These are phyloP conservation scores for Peribatodes rhomboidaria DNA, from an alignment of 2,888 invertebrate species.

Conservation along the genomic window DNA sequence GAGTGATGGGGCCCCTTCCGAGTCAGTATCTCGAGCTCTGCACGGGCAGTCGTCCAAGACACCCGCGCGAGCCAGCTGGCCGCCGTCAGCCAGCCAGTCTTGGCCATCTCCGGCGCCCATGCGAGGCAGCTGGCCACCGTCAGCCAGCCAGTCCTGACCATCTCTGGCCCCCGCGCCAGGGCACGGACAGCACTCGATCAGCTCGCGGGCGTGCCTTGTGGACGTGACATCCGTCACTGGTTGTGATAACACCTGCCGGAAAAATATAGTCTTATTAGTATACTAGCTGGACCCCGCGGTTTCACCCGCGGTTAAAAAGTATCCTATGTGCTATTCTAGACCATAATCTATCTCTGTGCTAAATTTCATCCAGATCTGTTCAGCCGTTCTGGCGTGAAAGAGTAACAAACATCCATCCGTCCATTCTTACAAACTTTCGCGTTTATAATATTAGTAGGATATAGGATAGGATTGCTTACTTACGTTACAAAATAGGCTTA, in stretches of 20 bases:
- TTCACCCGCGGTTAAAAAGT: too few species aligned
- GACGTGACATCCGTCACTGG: slow-evolving; percentile 52
- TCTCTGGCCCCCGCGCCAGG: slow-evolving; percentile 43
- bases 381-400: too few species aligned
- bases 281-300: too few species aligned
- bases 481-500: too few species aligned
- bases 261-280: slow-evolving; percentile 1
- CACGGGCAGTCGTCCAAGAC: slow-evolving; percentile 63
- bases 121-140: slow-evolving; percentile 50
- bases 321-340: too few species aligned
- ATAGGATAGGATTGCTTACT: too few species aligned
- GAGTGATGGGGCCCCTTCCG: slow-evolving; percentile 68
- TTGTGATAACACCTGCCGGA: slow-evolving; percentile 63
- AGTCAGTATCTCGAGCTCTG: slow-evolving; percentile 58
- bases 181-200: slow-evolving; percentile 73
- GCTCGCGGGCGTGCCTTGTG: slow-evolving; percentile 32
- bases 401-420: too few species aligned
- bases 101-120: slow-evolving; percentile 24
- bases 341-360: too few species aligned
- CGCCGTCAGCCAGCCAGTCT: slow-evolving; percentile 28
- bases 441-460: too few species aligned
- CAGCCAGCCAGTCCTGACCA: slow-evolving; percentile 28
- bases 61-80: slow-evolving; percentile 33
- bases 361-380: too few species aligned
- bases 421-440: too few species aligned